Evolutionary conservation across 2,888 invertebrate genomes (phyloP), one percentile per base, ranked within the genome.

Genomic region (Lasioglossum calceatum): DNA sequence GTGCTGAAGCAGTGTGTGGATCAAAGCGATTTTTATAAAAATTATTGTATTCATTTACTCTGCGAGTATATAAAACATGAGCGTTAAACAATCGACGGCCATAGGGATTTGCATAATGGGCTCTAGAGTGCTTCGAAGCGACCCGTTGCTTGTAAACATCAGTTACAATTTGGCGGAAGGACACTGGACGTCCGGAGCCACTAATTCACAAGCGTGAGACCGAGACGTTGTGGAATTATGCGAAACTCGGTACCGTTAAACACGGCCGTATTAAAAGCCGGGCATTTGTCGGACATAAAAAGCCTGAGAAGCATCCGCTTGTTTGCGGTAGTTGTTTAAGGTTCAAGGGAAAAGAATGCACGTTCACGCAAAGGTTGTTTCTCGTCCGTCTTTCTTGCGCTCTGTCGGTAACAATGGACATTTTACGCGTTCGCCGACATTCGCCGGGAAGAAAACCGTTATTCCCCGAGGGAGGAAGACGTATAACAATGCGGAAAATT

Each of bases 401-500:
- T 14, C 67, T 2, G 67, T 77, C 73, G 73, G 70, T 58, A 85
- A 87, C 87, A 80, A 85, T 85, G 50, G 85, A 54, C 44, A 61
- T 77, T 79, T 85, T 85, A 61, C 76, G 27, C 67, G 85, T 80
- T 82, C 77, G 77, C 70, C 61, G 67, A 36, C 71, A 76, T 64
- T 85, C 74, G 64, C 58, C 72, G 50, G 19, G 67, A 23, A 27
- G 19, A 19, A 47, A 79, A 72, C 86, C 78, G 80, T 87, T 87
- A 87, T 76, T 85, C 73, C 81, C 73, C 67, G 64, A 75, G 70
- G 81, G 67, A 75, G 76, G 54, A 85, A 86, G 81, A 27, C 36
- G 67, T 81, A 61, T 76, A 78, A 75, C 58, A 71, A 36, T 36
- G 67, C 50, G 76, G 87, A 86, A 67, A 83, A 86, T 87, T 72